These are phyloP conservation scores for Solenopsis fugax DNA, from an alignment of 1,140 invertebrate genomes.

Conservation along the genomic window DNA sequence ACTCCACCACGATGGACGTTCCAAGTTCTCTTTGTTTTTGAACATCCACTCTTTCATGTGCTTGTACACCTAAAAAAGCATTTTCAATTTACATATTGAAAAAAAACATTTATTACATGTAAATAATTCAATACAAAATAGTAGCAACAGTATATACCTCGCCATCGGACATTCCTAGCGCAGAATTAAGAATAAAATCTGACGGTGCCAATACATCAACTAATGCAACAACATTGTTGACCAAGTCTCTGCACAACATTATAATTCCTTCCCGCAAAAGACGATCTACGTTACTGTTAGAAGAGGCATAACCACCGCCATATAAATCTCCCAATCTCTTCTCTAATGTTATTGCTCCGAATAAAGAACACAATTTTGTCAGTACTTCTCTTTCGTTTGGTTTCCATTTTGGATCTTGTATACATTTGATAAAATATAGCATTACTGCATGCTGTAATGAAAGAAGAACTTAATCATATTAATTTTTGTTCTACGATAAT, in stretches of 20 bases:
- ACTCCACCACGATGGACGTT: constrained; percentile 93
- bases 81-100: constrained; percentile 40
- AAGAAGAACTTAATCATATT: constrained; percentile 38
- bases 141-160: constrained; percentile 87
- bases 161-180: constrained; percentile 94
- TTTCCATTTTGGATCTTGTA: constrained; percentile 83
- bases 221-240: constrained; percentile 92
- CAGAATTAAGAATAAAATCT: constrained; percentile 95
- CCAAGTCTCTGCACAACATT: constrained; percentile 90
- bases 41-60: constrained; percentile 92
- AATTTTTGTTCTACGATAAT: neutral
- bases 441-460: constrained; percentile 89
- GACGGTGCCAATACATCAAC: constrained; percentile 95
- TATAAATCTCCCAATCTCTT: constrained; percentile 92
- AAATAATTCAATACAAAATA: constrained; percentile 9
- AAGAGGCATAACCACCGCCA: constrained; percentile 89
- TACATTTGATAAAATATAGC: constrained; percentile 88
- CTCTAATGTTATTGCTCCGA: constrained; percentile 91
- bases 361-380: constrained; percentile 90
- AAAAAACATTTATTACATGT: constrained; percentile 12
- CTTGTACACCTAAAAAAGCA: constrained; percentile 90
- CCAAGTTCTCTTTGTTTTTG: constrained; percentile 90
- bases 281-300: constrained; percentile 84
- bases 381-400: constrained; percentile 88
- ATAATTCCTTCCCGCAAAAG: constrained; percentile 89